Conservation (phyloP, 2,888 invertebrate genomes). For the Rhynchonema sp. region DNA sequence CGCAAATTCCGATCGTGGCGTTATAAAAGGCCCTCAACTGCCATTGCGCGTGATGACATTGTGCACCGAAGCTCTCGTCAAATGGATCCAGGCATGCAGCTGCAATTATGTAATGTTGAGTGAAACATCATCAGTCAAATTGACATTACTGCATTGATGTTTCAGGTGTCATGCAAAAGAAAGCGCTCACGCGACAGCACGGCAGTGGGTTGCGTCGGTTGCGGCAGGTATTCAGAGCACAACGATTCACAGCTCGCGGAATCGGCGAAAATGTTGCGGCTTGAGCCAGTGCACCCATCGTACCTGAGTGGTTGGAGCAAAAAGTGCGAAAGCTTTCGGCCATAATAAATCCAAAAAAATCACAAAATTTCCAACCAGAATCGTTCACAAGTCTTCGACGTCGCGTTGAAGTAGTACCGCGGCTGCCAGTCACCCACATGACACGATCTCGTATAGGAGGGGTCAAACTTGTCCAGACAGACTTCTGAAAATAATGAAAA, state of each 20-base stretch:
- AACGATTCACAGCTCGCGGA: not conserved
- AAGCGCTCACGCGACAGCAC: too few relatives aligned
- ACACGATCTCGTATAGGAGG: not conserved
- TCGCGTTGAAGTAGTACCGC: not conserved
- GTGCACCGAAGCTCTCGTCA: not conserved
- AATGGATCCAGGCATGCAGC: not conserved
- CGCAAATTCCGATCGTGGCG: not conserved
- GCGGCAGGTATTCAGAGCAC: not conserved
- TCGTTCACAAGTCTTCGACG: not conserved
- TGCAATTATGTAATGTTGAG: too few relatives aligned
- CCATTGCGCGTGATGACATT: not conserved
- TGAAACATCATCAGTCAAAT: too few relatives aligned
- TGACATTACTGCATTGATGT: too few relatives aligned
- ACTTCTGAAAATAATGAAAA: too few relatives aligned
- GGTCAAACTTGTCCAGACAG: not conserved
- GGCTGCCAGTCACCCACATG: not conserved
- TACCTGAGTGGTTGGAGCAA: too few relatives aligned
- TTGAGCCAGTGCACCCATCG: not conserved
- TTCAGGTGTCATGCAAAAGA: too few relatives aligned
- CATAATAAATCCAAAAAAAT: too few relatives aligned
- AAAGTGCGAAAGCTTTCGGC: too few relatives aligned
- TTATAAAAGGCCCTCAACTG: not conserved
- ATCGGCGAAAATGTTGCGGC: not conserved
- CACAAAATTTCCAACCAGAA: not conserved
- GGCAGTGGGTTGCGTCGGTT: too few relatives aligned